Percentiles rank a stretch among this genome's conserved stretches.
These are phyloP conservation scores for Griposia aprilina DNA, from an alignment of 2,888 invertebrate species.

Conservation along the genomic window DNA sequence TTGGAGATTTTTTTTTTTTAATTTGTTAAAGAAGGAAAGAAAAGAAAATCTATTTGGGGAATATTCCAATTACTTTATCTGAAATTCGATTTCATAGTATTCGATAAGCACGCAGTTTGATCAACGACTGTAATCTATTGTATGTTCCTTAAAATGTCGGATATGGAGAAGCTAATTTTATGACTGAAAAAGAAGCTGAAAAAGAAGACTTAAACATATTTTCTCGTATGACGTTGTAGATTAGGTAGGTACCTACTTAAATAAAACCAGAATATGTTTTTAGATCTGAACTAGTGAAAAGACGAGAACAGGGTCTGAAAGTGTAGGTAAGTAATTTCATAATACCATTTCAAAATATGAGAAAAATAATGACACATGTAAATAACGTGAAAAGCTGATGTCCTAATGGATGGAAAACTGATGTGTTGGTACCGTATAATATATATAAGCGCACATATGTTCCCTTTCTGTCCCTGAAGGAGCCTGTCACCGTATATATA, in stretches of 20 bases:
- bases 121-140: neutral
- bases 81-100: too few relatives aligned
- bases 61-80: neutral
- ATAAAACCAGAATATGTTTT: neutral
- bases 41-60: neutral
- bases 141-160: neutral
- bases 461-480: neutral
- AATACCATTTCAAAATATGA: neutral
- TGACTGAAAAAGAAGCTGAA: neutral
- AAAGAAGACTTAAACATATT: neutral
- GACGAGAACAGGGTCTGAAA: neutral
- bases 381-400: neutral
- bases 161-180: neutral
- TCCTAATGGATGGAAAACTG: slow-evolving; percentile 3
- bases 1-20: neutral
- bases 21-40: neutral
- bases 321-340: neutral
- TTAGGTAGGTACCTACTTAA: neutral
- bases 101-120: neutral
- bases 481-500: slow-evolving; percentile 21
- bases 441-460: slow-evolving; percentile 22
- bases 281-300: neutral
- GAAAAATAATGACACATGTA: neutral
- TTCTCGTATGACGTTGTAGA: neutral
- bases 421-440: slow-evolving; percentile 2